Evolutionary conservation across 2,113 vertebrate species (phyloP).

Genomic region (Prolemur simus): DNA sequence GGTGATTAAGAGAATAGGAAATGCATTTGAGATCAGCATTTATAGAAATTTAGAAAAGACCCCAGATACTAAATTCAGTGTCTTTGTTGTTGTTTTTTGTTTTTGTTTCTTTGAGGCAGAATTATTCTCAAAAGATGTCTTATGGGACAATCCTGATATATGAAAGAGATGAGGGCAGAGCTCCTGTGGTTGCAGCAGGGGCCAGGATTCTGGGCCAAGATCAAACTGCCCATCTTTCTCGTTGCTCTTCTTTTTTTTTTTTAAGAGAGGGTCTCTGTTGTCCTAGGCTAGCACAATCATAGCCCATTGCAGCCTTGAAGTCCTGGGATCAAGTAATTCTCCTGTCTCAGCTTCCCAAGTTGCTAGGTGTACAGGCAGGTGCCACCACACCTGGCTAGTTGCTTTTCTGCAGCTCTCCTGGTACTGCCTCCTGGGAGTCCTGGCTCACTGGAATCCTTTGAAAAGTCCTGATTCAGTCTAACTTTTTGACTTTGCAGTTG

Average conservation of each 20-base stretch:
- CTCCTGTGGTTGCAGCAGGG: background rate
- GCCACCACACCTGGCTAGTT: no score
- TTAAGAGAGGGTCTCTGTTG: no score
- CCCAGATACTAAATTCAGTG: background rate
- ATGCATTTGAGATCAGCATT: background rate
- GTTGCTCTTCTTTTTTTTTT: no score
- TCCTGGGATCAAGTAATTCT: no score
- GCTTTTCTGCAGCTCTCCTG: background rate
- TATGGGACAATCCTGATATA: background rate
- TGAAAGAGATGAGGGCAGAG: background rate
- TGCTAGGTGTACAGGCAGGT: no score
- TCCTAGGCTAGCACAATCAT: no score
- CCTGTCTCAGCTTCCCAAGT: no score
- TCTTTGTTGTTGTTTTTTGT: background rate
- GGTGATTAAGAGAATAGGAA: background rate
- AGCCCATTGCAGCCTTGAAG: no score
- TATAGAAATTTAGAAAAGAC: background rate
- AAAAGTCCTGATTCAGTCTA: background rate
- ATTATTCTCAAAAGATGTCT: background rate
- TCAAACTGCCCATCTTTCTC: background rate
- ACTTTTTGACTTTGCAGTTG: background rate
- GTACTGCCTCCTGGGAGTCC: background rate
- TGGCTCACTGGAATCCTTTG: background rate
- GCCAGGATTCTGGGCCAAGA: background rate
- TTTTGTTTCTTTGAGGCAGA: conserved; percentile 25